A percentile compares a stretch with the other conserved stretches of the same genome.
phyloP scores from a whole-genome alignment of 2,797 vertebrate species.

The Halcyon badia region DNA sequence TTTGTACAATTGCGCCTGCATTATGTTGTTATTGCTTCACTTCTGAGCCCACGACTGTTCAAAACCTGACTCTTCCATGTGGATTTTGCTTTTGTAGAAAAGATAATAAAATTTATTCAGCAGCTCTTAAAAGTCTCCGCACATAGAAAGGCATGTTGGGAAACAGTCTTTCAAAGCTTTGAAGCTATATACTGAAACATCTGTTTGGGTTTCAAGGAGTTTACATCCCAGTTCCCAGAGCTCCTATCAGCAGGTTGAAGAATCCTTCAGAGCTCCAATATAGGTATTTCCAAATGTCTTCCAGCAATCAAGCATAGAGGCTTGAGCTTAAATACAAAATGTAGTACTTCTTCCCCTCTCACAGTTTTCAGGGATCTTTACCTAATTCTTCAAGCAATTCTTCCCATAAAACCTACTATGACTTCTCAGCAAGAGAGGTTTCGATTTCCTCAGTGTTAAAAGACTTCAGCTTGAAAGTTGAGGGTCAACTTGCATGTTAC shows the following conservation, averaged over 20 bases:
- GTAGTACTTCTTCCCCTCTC: not conserved
- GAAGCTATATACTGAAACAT: slow-evolving; percentile 49
- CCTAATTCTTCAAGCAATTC: not conserved
- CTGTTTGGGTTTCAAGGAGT: slow-evolving; percentile 16
- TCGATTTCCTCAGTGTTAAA: not conserved
- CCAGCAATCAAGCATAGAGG: not conserved
- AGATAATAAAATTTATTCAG: slow-evolving; percentile 29
- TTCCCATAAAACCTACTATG: not conserved
- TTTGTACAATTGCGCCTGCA: not conserved
- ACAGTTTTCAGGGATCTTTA: not conserved
- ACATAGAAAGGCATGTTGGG: not conserved
- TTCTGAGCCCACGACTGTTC: not conserved
- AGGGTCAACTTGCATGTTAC: not conserved
- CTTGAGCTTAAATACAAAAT: not conserved
- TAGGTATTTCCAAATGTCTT: not conserved
- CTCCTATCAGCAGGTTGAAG: not conserved
- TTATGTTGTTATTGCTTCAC: not conserved
- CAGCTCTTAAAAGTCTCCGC: slow-evolving; percentile 40
- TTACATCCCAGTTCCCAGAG: slow-evolving; percentile 38
- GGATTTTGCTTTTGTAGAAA: not conserved
- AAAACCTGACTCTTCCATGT: not conserved
- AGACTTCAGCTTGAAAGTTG: not conserved
- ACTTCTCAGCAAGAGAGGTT: not conserved
- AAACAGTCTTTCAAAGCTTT: slow-evolving; percentile 36
- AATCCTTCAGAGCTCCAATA: slow-evolving; percentile 4